Evolutionary conservation across 2,113 vertebrate genomes (phyloP).

Genomic region (Plotosus lineatus): DNA sequence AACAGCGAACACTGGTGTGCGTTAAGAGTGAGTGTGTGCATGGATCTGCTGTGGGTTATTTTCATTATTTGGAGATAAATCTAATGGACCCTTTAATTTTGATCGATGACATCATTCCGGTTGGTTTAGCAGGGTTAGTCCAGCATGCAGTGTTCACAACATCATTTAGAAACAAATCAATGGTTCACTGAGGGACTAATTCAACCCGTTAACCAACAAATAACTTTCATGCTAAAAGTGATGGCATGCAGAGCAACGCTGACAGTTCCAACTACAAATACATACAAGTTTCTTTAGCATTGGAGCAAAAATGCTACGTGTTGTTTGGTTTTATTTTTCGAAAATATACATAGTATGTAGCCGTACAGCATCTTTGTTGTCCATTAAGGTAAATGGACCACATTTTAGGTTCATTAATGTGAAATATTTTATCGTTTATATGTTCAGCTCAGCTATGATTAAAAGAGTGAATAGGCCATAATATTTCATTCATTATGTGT

Average conservation of each 20-base stretch:
- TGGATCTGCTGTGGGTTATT: conserved; percentile 23
- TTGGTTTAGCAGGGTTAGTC: not conserved
- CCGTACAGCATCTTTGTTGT: too few species aligned
- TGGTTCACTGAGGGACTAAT: not conserved
- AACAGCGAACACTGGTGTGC: not conserved
- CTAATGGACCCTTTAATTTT: conserved; percentile 3
- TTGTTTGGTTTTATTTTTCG: too few species aligned
- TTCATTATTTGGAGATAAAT: conserved; percentile 7
- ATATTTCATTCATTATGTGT: too few species aligned
- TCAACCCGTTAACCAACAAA: not conserved
- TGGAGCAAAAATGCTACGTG: too few species aligned
- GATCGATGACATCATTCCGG: conserved; percentile 8
- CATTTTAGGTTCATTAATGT: not conserved
- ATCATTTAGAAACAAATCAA: conserved; percentile 5
- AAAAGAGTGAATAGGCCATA: too few species aligned
- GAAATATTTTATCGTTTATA: not conserved
- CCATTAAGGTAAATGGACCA: too few species aligned
- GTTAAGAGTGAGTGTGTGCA: not conserved
- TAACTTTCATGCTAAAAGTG: not conserved
- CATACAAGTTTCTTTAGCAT: not conserved
- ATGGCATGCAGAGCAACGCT: not conserved
- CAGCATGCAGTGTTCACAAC: not conserved
- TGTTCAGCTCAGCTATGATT: not conserved
- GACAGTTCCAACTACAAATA: not conserved
- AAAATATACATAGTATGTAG: too few species aligned